Evolutionary conservation across 2,888 invertebrate species (phyloP).

Genomic region (Endomychus coccineus): DNA sequence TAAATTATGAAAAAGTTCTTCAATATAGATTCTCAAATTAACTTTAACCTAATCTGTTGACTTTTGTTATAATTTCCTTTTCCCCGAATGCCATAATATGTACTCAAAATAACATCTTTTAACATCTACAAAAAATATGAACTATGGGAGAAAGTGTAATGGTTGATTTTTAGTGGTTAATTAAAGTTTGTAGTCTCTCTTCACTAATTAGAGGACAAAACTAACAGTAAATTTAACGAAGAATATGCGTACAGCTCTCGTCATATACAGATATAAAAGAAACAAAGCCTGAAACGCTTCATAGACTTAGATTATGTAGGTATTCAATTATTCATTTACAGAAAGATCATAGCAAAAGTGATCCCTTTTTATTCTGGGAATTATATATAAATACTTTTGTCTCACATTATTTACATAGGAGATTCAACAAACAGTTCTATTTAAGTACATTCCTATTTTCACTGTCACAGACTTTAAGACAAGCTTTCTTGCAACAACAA

Average conservation of each 20-base stretch:
- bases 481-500: not conserved
- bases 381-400: slow-evolving; percentile 37
- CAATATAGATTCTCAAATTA: too few species aligned
- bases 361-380: slow-evolving; percentile 36
- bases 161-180: not conserved
- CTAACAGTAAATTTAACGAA: slow-evolving; percentile 1
- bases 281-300: slow-evolving; percentile 28
- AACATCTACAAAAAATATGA: too few species aligned
- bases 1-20: too few species aligned
- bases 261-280: slow-evolving; percentile 29
- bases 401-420: slow-evolving; percentile 36
- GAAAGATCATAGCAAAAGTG: slow-evolving; percentile 37
- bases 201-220: slow-evolving; percentile 11
- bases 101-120: too few species aligned
- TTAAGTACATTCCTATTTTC: slow-evolving; percentile 30
- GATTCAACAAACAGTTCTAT: slow-evolving; percentile 35
- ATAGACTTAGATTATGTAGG: slow-evolving; percentile 21
- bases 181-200: slow-evolving; percentile 9
- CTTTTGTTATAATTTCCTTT: too few species aligned
- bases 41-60: too few species aligned
- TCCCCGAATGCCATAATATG: too few species aligned
- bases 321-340: slow-evolving; percentile 26
- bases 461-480: slow-evolving; percentile 28
- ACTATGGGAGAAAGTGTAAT: too few species aligned
- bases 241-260: slow-evolving; percentile 23